A percentile compares a stretch with the other conserved stretches of the same genome.
Conservation (phyloP, 92 coral and sea anemone species). For the Montipora capitata region DNA sequence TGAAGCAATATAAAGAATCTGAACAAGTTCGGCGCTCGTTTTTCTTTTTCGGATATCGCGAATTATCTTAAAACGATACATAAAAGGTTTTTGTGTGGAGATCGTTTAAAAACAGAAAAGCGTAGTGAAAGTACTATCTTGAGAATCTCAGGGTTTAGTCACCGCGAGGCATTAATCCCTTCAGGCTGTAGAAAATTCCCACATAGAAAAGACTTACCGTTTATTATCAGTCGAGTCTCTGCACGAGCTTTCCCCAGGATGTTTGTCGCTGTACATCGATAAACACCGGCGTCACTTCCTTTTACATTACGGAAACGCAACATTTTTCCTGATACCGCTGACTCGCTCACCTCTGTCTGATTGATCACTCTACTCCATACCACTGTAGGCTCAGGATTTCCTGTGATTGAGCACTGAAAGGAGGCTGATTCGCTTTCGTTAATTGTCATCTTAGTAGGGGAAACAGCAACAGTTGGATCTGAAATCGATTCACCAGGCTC, state of each 20-base stretch:
- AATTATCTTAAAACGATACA: too few species aligned
- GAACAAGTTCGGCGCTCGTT: too few species aligned
- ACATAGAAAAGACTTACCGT: constrained; percentile 40
- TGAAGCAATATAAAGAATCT: too few species aligned
- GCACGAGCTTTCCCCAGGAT: constrained; percentile 52
- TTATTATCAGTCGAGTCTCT: constrained; percentile 24
- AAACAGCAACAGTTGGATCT: constrained; percentile 53
- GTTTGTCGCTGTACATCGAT: constrained; percentile 66
- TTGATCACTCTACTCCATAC: constrained; percentile 48
- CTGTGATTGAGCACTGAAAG: constrained; percentile 55
- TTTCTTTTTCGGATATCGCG: too few species aligned
- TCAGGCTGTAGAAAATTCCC: not conserved
- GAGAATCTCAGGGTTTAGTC: too few species aligned
- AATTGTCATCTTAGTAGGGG: constrained; percentile 39
- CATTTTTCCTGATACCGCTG: constrained; percentile 40
- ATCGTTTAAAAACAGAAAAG: too few species aligned
- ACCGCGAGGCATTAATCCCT: too few species aligned
- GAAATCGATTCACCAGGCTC: constrained; percentile 55
- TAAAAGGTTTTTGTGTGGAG: too few species aligned
- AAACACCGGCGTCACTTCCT: constrained; percentile 57
- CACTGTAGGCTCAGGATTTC: constrained; percentile 62
- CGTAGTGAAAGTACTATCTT: too few species aligned
- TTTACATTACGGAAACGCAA: constrained; percentile 37
- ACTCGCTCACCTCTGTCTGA: not conserved
- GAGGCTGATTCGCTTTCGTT: constrained; percentile 65